Base-by-base conservation (phyloP, 2,888 invertebrate genomes). In the Sarcophaga caerulescens region DNA sequence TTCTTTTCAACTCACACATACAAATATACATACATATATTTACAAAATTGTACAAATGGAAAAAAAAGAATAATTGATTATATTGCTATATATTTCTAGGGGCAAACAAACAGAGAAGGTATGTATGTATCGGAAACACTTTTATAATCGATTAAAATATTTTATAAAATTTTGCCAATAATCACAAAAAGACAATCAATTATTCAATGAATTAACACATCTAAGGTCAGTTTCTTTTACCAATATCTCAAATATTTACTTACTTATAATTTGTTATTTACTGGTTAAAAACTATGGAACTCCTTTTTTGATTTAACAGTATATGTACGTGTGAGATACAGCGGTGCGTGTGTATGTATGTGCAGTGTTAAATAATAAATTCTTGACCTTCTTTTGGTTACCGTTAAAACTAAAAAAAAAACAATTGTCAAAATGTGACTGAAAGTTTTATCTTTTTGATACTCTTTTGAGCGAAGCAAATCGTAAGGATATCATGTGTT, bases 401-500 rank as follows among this genome's bases (percentile, higher is more conserved):
- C 74, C 74, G 77, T 86, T 74, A 78, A 78, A 80, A 75, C 19
- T n/a, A 80, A 76, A 75, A 35, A 1, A 35, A 35, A 35, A 70
- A 74, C 57, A 81, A 81, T 76, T 68, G 23, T 11, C 68, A 66
- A 65, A 68, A 19, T 73, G 60, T 66, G 77, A 80, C 73, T 35
- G 80, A 77, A 75, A 59, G 59, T 60, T 85, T 78, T 81, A 62
- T 76, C 57, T 62, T 83, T 73, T 73, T 59, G 44, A 68, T 59
- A 66, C 69, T 70, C 65, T 66, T 62, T 71, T 44, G 57, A 76
- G 66, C 45, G 45, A 21, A 80, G 71, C 68, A 57, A 82, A 70
- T 57, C 3, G 47, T 78, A 69, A 81, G 83, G 77, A 86, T 10
- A 78, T 78, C 84, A 84, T 86, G 81, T 86, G 86, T 81, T 86